Evolutionary conservation across 2,888 invertebrate genomes (phyloP).

Genomic region (Drosophila meridionalis): DNA sequence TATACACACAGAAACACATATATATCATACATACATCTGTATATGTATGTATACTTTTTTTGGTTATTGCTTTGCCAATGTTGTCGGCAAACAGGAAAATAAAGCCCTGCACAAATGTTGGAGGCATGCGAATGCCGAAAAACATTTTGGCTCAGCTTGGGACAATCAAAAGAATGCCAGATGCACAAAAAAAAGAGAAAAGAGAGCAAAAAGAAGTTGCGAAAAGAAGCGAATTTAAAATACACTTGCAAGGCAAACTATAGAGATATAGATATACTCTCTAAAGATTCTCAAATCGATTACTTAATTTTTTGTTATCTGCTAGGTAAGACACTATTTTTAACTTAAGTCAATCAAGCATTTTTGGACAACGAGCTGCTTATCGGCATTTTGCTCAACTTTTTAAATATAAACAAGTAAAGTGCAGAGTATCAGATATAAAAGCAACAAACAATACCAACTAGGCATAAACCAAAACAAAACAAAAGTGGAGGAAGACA

Average conservation of each 20-base stretch:
- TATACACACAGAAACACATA: neutral
- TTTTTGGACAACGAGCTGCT: neutral
- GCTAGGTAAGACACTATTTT: neutral
- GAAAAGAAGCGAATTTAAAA: conserved; percentile 23
- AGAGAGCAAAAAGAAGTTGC: neutral
- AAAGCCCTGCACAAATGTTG: conserved; percentile 58
- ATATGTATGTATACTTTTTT: conserved; percentile 3
- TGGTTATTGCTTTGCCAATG: conserved; percentile 5
- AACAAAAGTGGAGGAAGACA: conserved; percentile 42
- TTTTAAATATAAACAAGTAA: neutral
- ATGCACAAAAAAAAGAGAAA: conserved; percentile 23
- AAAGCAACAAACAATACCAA: conserved; percentile 2
- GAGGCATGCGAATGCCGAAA: conserved; percentile 49
- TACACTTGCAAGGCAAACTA: conserved; percentile 31
- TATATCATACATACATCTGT: neutral
- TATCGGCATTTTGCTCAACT: neutral
- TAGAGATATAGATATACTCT: neutral
- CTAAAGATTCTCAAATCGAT: neutral
- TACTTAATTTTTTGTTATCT: neutral
- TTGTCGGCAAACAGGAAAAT: conserved; percentile 49
- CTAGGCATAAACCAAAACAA: conserved; percentile 1
- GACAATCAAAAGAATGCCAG: conserved; percentile 65
- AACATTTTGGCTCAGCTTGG: conserved; percentile 56
- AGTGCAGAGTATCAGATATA: conserved; percentile 33
- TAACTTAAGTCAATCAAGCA: neutral